Conservation (phyloP, 2,888 invertebrate species). For the Hydropsyche betteni region DNA sequence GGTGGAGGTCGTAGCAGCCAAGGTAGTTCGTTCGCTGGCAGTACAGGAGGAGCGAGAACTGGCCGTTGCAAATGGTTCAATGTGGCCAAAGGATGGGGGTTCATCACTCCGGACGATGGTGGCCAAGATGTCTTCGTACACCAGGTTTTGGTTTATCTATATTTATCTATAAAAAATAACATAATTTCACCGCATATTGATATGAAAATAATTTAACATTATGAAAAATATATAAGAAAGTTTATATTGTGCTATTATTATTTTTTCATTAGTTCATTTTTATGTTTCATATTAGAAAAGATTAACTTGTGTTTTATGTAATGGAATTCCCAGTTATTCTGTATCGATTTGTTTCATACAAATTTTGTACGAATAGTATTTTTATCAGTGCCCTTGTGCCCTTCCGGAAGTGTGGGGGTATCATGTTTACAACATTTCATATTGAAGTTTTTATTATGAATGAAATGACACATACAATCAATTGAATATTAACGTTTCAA, state of each 20-base stretch:
- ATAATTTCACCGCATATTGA: no score
- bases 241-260: neutral
- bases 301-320: neutral
- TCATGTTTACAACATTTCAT: neutral
- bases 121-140: constrained; percentile 93
- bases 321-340: neutral
- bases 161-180: no score
- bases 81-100: constrained; percentile 95
- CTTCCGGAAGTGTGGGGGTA: constrained; percentile 36
- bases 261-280: neutral
- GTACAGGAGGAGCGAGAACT: constrained; percentile 71
- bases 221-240: neutral
- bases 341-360: neutral
- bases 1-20: constrained; percentile 49
- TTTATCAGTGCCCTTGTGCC: constrained; percentile 43
- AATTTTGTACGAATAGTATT: neutral
- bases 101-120: constrained; percentile 90
- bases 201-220: no score
- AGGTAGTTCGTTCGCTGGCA: constrained; percentile 57
- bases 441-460: constrained; percentile 3
- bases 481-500: no score
- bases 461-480: neutral
- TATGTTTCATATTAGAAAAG: neutral
- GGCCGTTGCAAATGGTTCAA: constrained; percentile 96
- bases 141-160: constrained; percentile 70